A percentile compares a stretch with the other conserved stretches of the same genome.
phyloP scores from a whole-genome alignment of 2,113 vertebrate species.

The Perognathus longimembris region DNA sequence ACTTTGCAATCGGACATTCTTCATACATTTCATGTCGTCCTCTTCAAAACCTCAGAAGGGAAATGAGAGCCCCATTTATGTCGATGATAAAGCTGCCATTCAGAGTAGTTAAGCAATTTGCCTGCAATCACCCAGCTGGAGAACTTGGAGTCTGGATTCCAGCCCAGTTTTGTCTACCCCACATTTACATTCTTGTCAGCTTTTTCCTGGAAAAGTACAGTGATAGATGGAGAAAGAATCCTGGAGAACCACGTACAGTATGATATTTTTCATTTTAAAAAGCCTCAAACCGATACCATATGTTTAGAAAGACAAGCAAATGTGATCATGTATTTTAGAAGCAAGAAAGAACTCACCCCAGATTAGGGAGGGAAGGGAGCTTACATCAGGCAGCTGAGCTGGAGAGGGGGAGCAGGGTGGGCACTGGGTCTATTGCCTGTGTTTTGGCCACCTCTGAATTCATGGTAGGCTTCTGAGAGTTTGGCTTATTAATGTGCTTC shows the following conservation, averaged over 20 bases:
- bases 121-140: neutral
- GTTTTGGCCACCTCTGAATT: neutral
- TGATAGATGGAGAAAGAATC: neutral
- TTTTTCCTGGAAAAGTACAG: neutral
- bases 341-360: neutral
- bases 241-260: neutral
- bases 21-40: neutral
- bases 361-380: neutral
- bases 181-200: conserved; percentile 4
- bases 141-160: neutral
- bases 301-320: neutral
- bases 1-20: neutral
- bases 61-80: neutral
- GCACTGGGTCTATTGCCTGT: neutral
- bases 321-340: conserved; percentile 40
- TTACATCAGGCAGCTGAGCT: neutral
- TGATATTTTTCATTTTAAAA: neutral
- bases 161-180: neutral
- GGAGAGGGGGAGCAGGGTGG: no score
- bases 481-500: neutral
- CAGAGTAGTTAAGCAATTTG: neutral
- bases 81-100: neutral
- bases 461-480: accelerated
- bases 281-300: neutral
- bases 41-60: neutral